A percentile compares a stretch with the other conserved stretches of the same genome.
Conservation (phyloP, 1,140 invertebrate genomes). For the Drosophila arizonae region DNA sequence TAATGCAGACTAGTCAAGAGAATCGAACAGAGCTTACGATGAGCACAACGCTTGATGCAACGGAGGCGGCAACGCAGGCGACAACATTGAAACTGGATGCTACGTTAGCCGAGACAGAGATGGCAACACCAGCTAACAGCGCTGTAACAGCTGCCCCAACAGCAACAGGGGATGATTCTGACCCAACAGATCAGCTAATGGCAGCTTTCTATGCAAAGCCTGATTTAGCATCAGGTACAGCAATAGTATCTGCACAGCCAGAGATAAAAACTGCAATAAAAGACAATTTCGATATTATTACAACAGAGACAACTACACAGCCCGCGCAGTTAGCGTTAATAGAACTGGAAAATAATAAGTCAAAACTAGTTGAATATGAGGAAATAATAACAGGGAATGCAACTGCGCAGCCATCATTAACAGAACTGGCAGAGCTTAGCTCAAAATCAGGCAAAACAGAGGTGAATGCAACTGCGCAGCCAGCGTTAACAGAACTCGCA, state of each 20-base stretch:
- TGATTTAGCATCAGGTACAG: not conserved
- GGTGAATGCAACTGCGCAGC: not conserved
- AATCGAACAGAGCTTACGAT: conserved; percentile 55
- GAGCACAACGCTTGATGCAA: conserved; percentile 61
- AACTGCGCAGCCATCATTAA: not conserved
- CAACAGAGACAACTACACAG: not conserved
- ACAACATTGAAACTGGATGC: conserved; percentile 42
- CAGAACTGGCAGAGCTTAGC: no score
- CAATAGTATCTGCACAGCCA: not conserved
- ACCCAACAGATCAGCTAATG: conserved; percentile 9
- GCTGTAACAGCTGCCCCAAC: conserved; percentile 8
- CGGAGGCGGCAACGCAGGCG: conserved; percentile 47
- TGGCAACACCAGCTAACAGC: conserved; percentile 11
- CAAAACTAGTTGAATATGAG: not conserved
- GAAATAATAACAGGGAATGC: no score
- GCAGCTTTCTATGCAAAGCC: conserved; percentile 1
- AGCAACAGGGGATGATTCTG: not conserved
- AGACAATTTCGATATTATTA: not conserved
- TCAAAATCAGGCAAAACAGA: not conserved
- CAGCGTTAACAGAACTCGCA: not conserved
- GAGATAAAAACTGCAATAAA: conserved; percentile 9
- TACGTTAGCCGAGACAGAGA: conserved; percentile 1
- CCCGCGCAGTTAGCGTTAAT: not conserved
- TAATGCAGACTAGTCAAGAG: conserved; percentile 47
- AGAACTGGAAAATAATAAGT: not conserved